Conservation (phyloP, 2,888 invertebrate species). For the Ichneumoninae sp. region DNA sequence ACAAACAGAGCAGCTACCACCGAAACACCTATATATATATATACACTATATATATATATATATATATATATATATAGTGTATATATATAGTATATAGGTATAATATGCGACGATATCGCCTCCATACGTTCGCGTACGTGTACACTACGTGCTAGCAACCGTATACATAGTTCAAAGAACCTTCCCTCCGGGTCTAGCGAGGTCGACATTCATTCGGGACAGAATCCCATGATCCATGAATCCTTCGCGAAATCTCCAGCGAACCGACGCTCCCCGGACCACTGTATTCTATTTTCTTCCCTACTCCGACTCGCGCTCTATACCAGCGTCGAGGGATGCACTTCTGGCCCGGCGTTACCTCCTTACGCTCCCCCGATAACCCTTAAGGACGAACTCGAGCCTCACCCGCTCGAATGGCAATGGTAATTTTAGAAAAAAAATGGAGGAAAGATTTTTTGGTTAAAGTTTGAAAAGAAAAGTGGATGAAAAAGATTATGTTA, state of each 20-base stretch:
- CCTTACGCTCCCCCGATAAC: not conserved
- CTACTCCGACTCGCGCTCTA: not conserved
- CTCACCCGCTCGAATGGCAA: not conserved
- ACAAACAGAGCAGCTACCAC: conserved; percentile 24
- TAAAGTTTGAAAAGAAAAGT: not conserved
- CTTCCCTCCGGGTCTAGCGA: conserved; percentile 6
- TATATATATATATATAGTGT: not conserved
- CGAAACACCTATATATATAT: conserved; percentile 12
- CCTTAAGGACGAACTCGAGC: not conserved
- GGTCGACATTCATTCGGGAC: conserved; percentile 29
- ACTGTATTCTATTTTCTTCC: conserved; percentile 34
- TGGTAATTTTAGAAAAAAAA: not conserved
- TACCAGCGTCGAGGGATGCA: conserved; percentile 5
- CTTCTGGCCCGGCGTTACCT: not conserved
- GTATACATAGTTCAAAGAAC: conserved; percentile 21
- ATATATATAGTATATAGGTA: not conserved
- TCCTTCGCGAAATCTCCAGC: conserved; percentile 23
- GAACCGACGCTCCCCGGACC: conserved; percentile 1
- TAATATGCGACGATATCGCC: not conserved
- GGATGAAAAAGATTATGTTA: not conserved
- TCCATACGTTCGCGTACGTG: conserved; percentile 23
- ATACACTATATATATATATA: not conserved
- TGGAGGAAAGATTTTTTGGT: not conserved
- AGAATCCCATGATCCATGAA: conserved; percentile 35
- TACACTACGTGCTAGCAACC: conserved; percentile 24